Percentiles rank a stretch among this genome's conserved stretches.
Evolutionary conservation across 2,797 vertebrate genomes (phyloP).

Genomic region (Melanotaenia trifasciata): DNA sequence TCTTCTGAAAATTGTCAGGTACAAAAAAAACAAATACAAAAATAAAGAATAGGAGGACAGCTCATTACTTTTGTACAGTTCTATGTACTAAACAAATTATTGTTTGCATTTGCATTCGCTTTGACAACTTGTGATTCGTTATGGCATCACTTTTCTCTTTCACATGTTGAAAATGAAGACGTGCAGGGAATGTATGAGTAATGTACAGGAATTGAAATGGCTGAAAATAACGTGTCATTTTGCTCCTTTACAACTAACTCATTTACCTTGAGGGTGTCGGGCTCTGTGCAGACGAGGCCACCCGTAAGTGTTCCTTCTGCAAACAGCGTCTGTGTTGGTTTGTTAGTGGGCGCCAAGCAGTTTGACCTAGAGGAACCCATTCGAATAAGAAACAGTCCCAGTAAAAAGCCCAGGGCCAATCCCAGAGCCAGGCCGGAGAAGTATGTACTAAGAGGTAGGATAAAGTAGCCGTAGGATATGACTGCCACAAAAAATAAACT

Average conservation of each 20-base stretch:
- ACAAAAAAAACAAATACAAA: too few relatives aligned
- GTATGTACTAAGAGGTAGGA: conserved; percentile 88
- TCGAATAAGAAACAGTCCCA: conserved; percentile 86
- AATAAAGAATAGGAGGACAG: too few relatives aligned
- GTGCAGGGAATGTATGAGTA: conserved; percentile 14
- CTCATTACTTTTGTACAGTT: too few relatives aligned
- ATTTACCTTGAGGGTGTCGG: conserved; percentile 82
- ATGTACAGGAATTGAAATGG: background rate
- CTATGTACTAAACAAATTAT: too few relatives aligned
- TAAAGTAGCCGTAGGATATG: conserved; percentile 87
- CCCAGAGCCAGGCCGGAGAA: conserved; percentile 88
- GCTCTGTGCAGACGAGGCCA: conserved; percentile 31
- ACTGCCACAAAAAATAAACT: conserved; percentile 81
- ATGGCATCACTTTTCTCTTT: background rate
- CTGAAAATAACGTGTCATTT: conserved; percentile 22
- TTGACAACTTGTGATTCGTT: too few relatives aligned
- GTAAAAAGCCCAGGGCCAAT: conserved; percentile 84
- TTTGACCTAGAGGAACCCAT: conserved; percentile 66
- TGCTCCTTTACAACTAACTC: background rate
- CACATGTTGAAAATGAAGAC: background rate
- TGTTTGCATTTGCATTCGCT: too few relatives aligned
- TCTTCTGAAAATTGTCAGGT: too few relatives aligned
- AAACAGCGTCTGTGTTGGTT: conserved; percentile 27
- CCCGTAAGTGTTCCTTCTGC: conserved; percentile 47
- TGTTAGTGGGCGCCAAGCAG: background rate